phyloP scores from a whole-genome alignment of 2,888 invertebrate species.

The Eupithecia exiguata region DNA sequence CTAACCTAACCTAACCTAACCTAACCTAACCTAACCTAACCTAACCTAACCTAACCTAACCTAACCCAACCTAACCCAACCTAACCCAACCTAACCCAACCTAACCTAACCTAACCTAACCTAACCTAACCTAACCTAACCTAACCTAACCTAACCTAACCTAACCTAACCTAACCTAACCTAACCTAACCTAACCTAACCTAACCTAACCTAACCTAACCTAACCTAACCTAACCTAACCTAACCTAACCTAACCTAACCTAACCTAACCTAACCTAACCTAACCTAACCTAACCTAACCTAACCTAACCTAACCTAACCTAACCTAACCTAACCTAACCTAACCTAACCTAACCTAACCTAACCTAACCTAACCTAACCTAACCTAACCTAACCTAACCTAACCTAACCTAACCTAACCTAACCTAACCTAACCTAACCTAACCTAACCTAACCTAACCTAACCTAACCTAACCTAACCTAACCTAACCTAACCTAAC shows the following conservation, averaged over 20 bases:
- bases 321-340: slow-evolving; percentile 40
- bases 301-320: slow-evolving; percentile 36
- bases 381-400: slow-evolving; percentile 35
- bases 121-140: slow-evolving; percentile 30
- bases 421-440: slow-evolving; percentile 38
- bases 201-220: slow-evolving; percentile 31
- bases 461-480: slow-evolving; percentile 43
- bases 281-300: slow-evolving; percentile 34
- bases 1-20: slow-evolving; percentile 42
- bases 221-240: slow-evolving; percentile 34
- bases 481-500: slow-evolving; percentile 43
- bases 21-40: slow-evolving; percentile 43
- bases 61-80: slow-evolving; percentile 33
- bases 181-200: slow-evolving; percentile 28
- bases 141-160: slow-evolving; percentile 30
- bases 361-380: slow-evolving; percentile 28
- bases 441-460: slow-evolving; percentile 42
- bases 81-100: slow-evolving; percentile 32
- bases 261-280: slow-evolving; percentile 2
- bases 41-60: slow-evolving; percentile 43
- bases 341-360: slow-evolving; percentile 23
- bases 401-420: slow-evolving; percentile 42
- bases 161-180: slow-evolving; percentile 30
- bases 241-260: slow-evolving; percentile 10
- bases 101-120: slow-evolving; percentile 31